These are phyloP conservation scores for Probosciger aterrimus DNA, from an alignment of 2,113 vertebrate species.

Conservation along the genomic window DNA sequence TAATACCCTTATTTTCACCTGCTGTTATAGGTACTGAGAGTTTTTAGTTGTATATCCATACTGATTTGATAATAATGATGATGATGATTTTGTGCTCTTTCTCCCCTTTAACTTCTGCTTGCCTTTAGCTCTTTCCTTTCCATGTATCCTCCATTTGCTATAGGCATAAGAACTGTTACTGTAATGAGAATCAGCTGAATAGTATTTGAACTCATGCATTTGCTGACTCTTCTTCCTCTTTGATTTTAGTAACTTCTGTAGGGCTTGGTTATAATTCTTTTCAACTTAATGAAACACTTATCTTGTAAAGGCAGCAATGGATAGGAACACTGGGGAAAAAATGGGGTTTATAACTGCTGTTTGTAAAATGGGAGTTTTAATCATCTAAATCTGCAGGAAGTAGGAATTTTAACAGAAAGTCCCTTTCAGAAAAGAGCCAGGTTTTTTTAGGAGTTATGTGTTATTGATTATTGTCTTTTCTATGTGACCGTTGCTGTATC, in stretches of 20 bases:
- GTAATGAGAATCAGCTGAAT: neutral
- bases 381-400: neutral
- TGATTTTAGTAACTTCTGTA: neutral
- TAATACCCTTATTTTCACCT: neutral
- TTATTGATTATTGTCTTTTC: neutral
- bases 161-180: neutral
- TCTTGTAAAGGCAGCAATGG: neutral
- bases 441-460: neutral
- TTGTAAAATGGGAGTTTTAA: neutral
- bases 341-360: neutral
- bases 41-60: neutral
- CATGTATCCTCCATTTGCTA: neutral
- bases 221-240: neutral
- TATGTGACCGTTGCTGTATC: neutral
- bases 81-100: neutral
- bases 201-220: neutral
- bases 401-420: neutral
- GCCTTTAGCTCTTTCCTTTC: neutral
- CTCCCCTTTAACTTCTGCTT: neutral
- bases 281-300: neutral
- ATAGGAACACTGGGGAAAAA: neutral
- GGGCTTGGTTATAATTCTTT: neutral
- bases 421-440: neutral
- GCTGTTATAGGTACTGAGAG: neutral
- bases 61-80: neutral